Evolutionary conservation across 2,888 invertebrate genomes (phyloP), one percentile per base, ranked within the genome.

Genomic region (Ectemnius continuus): DNA sequence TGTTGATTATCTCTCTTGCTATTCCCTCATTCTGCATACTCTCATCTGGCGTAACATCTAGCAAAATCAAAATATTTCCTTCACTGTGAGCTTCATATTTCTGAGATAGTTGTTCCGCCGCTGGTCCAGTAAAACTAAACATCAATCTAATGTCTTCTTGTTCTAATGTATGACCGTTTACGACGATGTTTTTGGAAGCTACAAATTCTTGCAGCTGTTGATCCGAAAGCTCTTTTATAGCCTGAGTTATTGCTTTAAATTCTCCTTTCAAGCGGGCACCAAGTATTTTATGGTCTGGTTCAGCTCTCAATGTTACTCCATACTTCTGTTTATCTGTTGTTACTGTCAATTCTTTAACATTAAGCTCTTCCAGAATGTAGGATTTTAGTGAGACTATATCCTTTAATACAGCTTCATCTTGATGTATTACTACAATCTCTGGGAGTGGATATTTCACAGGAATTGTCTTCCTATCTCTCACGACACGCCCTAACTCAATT

Each of bases 391-490:
- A 94, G 71, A 94, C 91, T 0, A 99, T 93, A 85, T 98, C 97
- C 2, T 94, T 92, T 71, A 99, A 93, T 83, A 96, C 96, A 52
- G 94, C 92, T 16, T 93, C 91, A 85, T 97, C 96, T 81, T 96
- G 96, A 89, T 98, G 97, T 81, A 99, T 96, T 5, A 99, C 95
- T n/a, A 99, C 95, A 83, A 99, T 94, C 92, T 99, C 98, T 18
- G 97, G 97, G 75, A 99, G 92, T 0, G 99, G 99, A 92, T 99
- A 99, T 93, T 99, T 99, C 2, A 98, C 94, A 0, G 99, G 98
- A 76, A 99, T 94, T 2, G 97, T 98, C 90, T 97, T 97, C 60
- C 98, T 93, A 89, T 99, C 99, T 74, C 99, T 93, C 74, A 99
- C 93, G 8, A 98, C 95, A 79, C 99, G 94, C 0, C 98, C 99